Percentiles rank a stretch among this genome's conserved stretches.
These are phyloP conservation scores for Torymus texanus DNA, from an alignment of 2,888 invertebrate genomes.

Conservation along the genomic window DNA sequence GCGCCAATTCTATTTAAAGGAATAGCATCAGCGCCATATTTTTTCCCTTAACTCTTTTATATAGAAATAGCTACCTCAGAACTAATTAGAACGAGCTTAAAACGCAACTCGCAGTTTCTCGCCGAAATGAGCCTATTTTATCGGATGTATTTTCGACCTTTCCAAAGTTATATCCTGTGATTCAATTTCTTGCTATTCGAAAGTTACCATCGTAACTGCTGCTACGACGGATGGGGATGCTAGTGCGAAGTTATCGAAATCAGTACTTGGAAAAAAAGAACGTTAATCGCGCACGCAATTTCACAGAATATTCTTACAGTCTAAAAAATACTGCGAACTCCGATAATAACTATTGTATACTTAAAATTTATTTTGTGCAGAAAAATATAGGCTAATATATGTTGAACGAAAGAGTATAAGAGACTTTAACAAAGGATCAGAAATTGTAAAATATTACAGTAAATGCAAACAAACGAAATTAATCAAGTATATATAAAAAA, in stretches of 20 bases:
- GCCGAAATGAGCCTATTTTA: conserved; percentile 44
- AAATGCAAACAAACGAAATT: too few relatives aligned
- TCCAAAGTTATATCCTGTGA: conserved; percentile 14
- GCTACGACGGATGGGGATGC: conserved; percentile 3
- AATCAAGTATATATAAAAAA: too few relatives aligned
- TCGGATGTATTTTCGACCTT: conserved; percentile 26
- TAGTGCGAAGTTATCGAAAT: conserved; percentile 22
- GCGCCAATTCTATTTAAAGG: conserved; percentile 68
- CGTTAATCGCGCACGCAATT: neutral
- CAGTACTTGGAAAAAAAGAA: neutral
- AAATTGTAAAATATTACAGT: too few relatives aligned
- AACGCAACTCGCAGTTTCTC: conserved; percentile 49
- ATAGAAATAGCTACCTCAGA: conserved; percentile 62
- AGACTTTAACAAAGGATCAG: too few relatives aligned
- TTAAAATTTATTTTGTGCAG: too few relatives aligned
- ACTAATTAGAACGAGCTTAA: conserved; percentile 64
- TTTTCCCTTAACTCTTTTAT: conserved; percentile 57
- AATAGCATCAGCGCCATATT: conserved; percentile 69
- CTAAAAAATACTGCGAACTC: too few relatives aligned
- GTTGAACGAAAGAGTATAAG: too few relatives aligned
- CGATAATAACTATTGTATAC: too few relatives aligned
- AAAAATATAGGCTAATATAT: too few relatives aligned
- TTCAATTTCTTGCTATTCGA: neutral
- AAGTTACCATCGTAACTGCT: conserved; percentile 17
- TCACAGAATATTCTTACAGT: too few relatives aligned